Evolutionary conservation across 2,797 vertebrate species (phyloP).

Genomic region (Pseudochaenichthys georgianus): DNA sequence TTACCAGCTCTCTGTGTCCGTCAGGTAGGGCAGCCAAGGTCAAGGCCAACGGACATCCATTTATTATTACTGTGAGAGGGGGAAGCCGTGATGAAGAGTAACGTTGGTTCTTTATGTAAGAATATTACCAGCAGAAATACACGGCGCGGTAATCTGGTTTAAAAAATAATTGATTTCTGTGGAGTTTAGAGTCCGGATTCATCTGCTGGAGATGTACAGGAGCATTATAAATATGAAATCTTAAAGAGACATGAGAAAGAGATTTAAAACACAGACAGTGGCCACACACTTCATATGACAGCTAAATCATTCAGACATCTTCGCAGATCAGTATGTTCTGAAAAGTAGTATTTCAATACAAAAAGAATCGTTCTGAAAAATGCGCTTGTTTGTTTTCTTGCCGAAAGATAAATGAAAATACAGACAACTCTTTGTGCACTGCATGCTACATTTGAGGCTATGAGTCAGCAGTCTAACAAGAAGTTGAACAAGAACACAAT

Average conservation of each 20-base stretch:
- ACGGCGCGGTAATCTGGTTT: slow-evolving; percentile 19
- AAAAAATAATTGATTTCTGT: background rate
- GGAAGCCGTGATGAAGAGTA: slow-evolving; percentile 13
- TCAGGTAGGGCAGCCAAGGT: slow-evolving; percentile 65
- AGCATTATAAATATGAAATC: background rate
- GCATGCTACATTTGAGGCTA: background rate
- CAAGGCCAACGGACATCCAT: slow-evolving; percentile 33
- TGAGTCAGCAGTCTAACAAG: background rate
- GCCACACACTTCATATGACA: background rate
- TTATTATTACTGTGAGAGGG: background rate
- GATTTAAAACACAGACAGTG: background rate
- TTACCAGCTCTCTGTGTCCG: slow-evolving; percentile 54
- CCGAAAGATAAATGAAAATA: background rate
- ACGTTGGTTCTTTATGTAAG: slow-evolving; percentile 45
- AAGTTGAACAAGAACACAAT: no score
- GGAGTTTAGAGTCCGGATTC: slow-evolving; percentile 10
- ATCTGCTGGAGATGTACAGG: background rate
- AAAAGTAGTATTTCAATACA: background rate
- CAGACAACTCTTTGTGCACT: background rate
- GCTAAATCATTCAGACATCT: slow-evolving; percentile 21
- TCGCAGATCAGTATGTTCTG: background rate
- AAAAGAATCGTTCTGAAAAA: background rate
- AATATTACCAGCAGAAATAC: background rate
- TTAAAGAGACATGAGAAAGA: slow-evolving; percentile 2
- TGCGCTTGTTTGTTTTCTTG: background rate